A percentile compares a stretch with the other conserved stretches of the same genome.
Conservation (phyloP, 2,888 invertebrate species). For the Acheta domesticus region DNA sequence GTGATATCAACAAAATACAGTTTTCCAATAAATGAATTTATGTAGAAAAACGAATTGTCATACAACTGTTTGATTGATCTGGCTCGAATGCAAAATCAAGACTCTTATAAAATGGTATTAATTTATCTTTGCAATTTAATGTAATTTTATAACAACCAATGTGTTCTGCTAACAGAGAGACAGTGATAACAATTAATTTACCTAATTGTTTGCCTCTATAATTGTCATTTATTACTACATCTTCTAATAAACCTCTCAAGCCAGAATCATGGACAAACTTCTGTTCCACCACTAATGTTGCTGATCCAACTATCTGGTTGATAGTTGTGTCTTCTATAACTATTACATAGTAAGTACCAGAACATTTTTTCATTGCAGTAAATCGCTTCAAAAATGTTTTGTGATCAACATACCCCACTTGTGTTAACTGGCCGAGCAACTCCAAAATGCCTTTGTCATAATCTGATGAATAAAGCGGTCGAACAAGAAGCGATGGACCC, state of each 20-base stretch:
- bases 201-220: slow-evolving; percentile 93
- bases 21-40: too few species aligned
- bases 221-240: slow-evolving; percentile 87
- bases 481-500: slow-evolving; percentile 73
- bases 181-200: slow-evolving; percentile 54
- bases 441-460: slow-evolving; percentile 65
- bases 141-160: slow-evolving; percentile 11
- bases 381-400: slow-evolving; percentile 51
- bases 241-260: slow-evolving; percentile 85
- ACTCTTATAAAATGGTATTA: not conserved
- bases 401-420: not conserved
- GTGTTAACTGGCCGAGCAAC: not conserved
- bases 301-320: slow-evolving; percentile 74
- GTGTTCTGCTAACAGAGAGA: not conserved
- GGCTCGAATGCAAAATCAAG: not conserved
- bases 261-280: slow-evolving; percentile 93
- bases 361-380: slow-evolving; percentile 75
- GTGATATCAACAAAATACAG: too few species aligned
- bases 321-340: slow-evolving; percentile 84
- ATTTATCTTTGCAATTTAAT: slow-evolving; percentile 19
- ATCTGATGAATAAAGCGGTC: slow-evolving; percentile 75
- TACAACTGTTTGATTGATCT: not conserved
- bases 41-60: not conserved
- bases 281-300: slow-evolving; percentile 85
- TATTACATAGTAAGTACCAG: slow-evolving; percentile 79